Evolutionary conservation across 2,888 invertebrate genomes (phyloP).

Genomic region (Plagodis dolabraria): DNA sequence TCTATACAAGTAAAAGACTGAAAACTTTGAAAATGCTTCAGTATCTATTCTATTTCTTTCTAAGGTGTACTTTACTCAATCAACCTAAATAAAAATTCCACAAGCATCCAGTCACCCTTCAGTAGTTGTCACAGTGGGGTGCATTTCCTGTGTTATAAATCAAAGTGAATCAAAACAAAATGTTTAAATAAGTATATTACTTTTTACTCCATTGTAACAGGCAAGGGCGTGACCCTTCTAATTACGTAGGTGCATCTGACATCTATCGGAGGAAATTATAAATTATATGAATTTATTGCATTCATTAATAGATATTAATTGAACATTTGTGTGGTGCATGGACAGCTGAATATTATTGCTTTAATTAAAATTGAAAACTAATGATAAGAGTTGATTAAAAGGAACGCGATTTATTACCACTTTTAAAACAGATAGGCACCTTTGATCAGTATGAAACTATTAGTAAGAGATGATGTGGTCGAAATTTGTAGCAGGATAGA

Average conservation of each 20-base stretch:
- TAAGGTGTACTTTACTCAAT: no score
- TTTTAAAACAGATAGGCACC: no score
- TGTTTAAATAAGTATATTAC: not conserved
- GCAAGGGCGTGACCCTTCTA: conserved; percentile 24
- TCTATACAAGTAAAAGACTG: no score
- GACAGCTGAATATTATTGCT: conserved; percentile 28
- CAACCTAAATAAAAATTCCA: no score
- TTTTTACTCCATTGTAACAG: conserved; percentile 17
- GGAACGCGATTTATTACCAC: no score
- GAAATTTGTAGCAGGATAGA: no score
- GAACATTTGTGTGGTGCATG: conserved; percentile 25
- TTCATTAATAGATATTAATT: conserved; percentile 32
- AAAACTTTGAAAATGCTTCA: no score
- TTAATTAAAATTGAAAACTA: conserved; percentile 19
- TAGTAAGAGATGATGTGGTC: no score
- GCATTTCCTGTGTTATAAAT: conserved; percentile 7
- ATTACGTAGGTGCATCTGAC: conserved; percentile 18
- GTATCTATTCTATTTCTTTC: no score
- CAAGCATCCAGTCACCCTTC: not conserved
- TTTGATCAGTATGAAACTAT: no score
- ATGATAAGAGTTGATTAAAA: not conserved
- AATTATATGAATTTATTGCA: conserved; percentile 34
- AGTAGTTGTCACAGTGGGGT: conserved; percentile 1
- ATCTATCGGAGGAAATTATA: conserved; percentile 33
- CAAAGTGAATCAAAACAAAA: conserved; percentile 7